Evolutionary conservation across 2,888 invertebrate species (phyloP).

Genomic region (Andricus quercusramuli): DNA sequence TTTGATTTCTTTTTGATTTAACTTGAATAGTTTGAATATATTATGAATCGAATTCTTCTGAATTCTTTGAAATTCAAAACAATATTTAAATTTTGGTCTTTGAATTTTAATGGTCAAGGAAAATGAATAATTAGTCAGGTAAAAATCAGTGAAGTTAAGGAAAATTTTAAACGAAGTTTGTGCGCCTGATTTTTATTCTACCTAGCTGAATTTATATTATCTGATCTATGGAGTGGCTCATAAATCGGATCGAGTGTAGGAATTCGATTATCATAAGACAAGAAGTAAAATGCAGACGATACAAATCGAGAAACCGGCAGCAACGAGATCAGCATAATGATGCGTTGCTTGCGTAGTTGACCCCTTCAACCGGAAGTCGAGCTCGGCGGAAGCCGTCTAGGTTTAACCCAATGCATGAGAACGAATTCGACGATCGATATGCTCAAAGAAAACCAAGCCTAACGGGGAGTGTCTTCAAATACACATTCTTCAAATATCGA

Average conservation of each 20-base stretch:
- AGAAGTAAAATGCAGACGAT: slow-evolving; percentile 41
- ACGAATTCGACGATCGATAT: slow-evolving; percentile 63
- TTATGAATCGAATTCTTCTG: no score
- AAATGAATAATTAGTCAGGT: no score
- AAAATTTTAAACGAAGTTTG: no score
- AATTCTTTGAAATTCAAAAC: no score
- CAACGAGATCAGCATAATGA: slow-evolving; percentile 50
- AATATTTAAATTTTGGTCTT: no score
- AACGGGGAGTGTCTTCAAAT: slow-evolving; percentile 39
- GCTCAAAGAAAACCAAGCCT: slow-evolving; percentile 14
- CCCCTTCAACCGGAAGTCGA: slow-evolving; percentile 72
- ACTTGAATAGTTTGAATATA: no score
- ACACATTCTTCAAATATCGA: slow-evolving; percentile 37
- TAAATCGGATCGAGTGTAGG: slow-evolving; percentile 33
- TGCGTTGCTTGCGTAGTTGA: slow-evolving; percentile 54
- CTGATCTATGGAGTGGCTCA: slow-evolving; percentile 5
- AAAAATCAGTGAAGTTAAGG: no score
- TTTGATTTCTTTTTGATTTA: no score
- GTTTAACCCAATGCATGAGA: slow-evolving; percentile 68
- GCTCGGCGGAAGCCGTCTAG: slow-evolving; percentile 72
- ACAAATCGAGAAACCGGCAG: slow-evolving; percentile 50
- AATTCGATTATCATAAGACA: slow-evolving; percentile 41
- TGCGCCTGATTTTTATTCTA: neutral
- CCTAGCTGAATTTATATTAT: neutral
- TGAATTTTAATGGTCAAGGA: no score